These are phyloP conservation scores for Dipodomys ordii DNA, from an alignment of 2,113 vertebrate genomes.

Conservation along the genomic window DNA sequence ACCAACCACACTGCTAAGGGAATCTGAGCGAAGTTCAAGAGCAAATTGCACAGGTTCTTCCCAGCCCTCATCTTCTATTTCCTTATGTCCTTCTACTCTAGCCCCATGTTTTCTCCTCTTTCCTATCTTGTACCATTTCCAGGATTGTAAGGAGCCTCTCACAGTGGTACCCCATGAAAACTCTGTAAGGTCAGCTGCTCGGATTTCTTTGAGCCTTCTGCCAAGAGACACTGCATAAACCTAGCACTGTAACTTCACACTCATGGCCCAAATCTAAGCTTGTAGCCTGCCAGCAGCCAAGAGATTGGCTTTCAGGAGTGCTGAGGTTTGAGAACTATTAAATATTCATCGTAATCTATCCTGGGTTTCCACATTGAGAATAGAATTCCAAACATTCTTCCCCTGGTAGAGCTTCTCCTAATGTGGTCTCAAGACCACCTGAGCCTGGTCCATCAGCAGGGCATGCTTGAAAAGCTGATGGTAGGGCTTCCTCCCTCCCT, in stretches of 20 bases:
- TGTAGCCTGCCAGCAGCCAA: not conserved
- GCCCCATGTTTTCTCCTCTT: not conserved
- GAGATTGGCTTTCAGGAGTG: conserved; percentile 49
- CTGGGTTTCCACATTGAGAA: not conserved
- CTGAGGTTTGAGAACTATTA: conserved; percentile 34
- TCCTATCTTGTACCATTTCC: not conserved
- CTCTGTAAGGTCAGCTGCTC: not conserved
- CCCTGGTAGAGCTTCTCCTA: not conserved
- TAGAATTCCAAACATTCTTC: conserved; percentile 43
- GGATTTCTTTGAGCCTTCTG: not conserved
- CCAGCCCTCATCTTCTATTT: no score
- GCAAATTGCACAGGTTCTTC: not conserved
- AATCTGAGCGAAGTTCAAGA: not conserved
- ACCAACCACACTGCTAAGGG: not conserved
- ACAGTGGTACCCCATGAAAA: not conserved
- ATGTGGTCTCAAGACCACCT: conserved; percentile 19
- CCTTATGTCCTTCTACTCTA: not conserved
- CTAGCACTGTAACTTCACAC: not conserved
- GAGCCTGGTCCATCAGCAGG: not conserved
- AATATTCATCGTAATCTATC: conserved; percentile 33
- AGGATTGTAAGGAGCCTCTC: not conserved
- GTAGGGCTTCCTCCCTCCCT: not conserved
- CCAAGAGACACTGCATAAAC: not conserved
- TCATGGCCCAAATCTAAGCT: not conserved
- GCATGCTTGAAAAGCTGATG: not conserved